Evolutionary conservation across 2,888 invertebrate species (phyloP), one percentile per base, ranked within the genome.

Genomic region (Brachyptera putata): DNA sequence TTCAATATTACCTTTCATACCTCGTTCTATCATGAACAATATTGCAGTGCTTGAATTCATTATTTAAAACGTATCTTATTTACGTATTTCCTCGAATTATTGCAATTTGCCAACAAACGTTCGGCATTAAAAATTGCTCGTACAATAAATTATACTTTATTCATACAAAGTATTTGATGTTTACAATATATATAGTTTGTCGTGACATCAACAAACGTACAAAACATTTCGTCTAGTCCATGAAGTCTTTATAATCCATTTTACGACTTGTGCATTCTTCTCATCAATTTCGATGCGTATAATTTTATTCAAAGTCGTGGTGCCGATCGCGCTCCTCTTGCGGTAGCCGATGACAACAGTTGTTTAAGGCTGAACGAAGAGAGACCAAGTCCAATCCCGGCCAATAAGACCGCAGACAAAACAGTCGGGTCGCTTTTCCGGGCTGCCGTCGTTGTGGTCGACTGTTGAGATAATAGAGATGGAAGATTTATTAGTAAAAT

Each of bases 331-430:
- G 30, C 37, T 18, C 48, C 26, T 13, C 49, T 18, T 2, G 39
- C 18, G 30, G 46, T 50, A 36, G 58, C 43, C 14, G 61, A 24
- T 13, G 60, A n/a, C 67, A 80, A 73, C 79, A 83, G 79, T 68
- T 83, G 84, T 68, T 82, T 82, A 56, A 83, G 77, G 74, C 83
- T 83, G 74, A 82, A 83, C 43, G 82, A 80, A 62, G 84, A 83
- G 1, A 83, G 72, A 18, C 80, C 82, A 21, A 83, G 77, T 50
- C 83, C 83, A 58, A 82, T 71, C 5, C 81, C 77, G 4, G 83
- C 83, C 61, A 83, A 73, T 58, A 80, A 73, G 48, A 81, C 69
- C 16, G 83, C 83, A 1, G 84, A 83, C 65, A 80, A 75, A 57
- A 79, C 78, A 73, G 60, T 48, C 9, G 22, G 25, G 56, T 58